Percentiles rank a stretch among this genome's conserved stretches.
phyloP scores from a whole-genome alignment of 2,797 vertebrate species.

The Champsocephalus gunnari region DNA sequence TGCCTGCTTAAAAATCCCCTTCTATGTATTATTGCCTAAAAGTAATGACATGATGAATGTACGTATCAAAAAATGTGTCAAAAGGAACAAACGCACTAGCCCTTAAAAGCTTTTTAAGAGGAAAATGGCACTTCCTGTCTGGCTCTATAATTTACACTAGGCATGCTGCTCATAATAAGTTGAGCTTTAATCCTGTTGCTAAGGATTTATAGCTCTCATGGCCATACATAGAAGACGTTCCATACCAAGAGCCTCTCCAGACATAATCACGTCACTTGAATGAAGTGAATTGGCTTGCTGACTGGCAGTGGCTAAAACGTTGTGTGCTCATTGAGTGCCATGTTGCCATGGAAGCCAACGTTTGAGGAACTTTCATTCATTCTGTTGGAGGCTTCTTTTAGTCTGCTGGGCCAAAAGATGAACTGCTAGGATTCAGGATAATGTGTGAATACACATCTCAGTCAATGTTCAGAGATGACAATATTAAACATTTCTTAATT shows the following conservation, averaged over 20 bases:
- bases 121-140: conserved; percentile 40
- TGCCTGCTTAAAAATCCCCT: conserved; percentile 10
- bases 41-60: conserved; percentile 31
- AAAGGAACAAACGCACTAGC: conserved; percentile 40
- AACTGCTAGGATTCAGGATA: conserved; percentile 35
- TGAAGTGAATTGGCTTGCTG: conserved; percentile 64
- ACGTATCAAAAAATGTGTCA: conserved; percentile 37
- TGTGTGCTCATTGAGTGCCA: conserved; percentile 50
- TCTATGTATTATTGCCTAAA: conserved; percentile 14
- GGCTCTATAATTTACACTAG: conserved; percentile 50
- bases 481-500: conserved; percentile 40
- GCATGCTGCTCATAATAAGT: conserved; percentile 64
- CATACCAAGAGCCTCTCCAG: conserved; percentile 66
- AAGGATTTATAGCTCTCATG: conserved; percentile 69
- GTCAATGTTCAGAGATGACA: conserved; percentile 23
- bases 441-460: conserved; percentile 25
- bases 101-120: conserved; percentile 32
- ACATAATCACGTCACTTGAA: conserved; percentile 69
- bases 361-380: conserved; percentile 54
- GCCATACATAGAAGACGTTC: conserved; percentile 56
- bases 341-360: conserved; percentile 28
- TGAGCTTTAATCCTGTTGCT: conserved; percentile 69
- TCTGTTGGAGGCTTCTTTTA: conserved; percentile 36
- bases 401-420: conserved; percentile 32
- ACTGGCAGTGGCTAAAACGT: conserved; percentile 56